Base-by-base conservation (phyloP, 2,797 vertebrate genomes). In the Tadarida brasiliensis region DNA sequence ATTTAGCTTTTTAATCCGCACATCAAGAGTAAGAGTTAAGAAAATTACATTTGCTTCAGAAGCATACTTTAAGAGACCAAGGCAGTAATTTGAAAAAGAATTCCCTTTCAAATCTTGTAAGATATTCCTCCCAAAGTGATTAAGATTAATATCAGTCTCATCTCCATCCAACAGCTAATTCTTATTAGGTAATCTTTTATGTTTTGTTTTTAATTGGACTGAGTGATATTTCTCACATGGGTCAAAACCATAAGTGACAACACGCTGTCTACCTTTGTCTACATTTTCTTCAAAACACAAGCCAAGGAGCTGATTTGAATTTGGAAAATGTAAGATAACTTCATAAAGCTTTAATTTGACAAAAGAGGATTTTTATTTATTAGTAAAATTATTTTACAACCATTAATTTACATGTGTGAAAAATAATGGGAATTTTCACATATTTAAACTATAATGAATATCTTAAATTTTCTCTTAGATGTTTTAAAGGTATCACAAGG, bases 401-500 rank as follows among this genome's bases (percentile, higher is more conserved):
- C 17, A 82, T 30, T 57, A 74, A 65, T 84, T 78, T 83, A 51
- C 5, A 80, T 28, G 11, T 82, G 84, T 91, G 15, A 17, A 92
- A 95, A 49, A n/a, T 44, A 94, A 89, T 19, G 22, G 26, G 11
- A 65, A 65, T 86, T 63, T 74, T 7, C 39, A 78, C 85, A 44
- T 5, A 68, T 73, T 19, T 70, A 10, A 94, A 80, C 3, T 77
- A 28, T 35, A 91, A 56, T 20, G 47, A 47, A 80, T 85, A 98
- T 20, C 90, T 95, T 78, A 11, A 96, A 89, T 80, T 73, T 86
- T 87, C 30, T 63, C 44, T 57, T 30, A n/a, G 22, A 91, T 57
- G n/a, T 74, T 74, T 81, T 22, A 82, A 85, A 95, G 1, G 7
- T 22, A 51, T 59, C 44, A 39, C 11, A 81, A 67, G 11, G 6